A percentile compares a stretch with the other conserved stretches of the same genome.
These are phyloP conservation scores for Etheostoma cragini DNA, from an alignment of 2,113 vertebrate species.

Conservation along the genomic window DNA sequence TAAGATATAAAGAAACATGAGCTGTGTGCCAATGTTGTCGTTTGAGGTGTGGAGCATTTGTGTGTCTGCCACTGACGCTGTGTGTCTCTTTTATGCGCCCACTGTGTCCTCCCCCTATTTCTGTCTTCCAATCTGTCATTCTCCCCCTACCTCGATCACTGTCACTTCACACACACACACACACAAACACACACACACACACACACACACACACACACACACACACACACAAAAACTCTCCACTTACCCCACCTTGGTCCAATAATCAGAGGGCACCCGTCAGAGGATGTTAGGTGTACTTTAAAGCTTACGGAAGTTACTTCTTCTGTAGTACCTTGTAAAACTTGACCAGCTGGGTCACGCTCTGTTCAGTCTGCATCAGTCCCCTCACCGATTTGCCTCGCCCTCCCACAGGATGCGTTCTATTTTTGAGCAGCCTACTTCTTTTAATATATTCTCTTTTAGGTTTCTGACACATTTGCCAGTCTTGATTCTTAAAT, in stretches of 20 bases:
- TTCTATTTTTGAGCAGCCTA: conserved; percentile 87
- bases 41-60: conserved; percentile 20
- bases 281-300: conserved; percentile 35
- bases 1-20: not conserved
- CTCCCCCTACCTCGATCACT: conserved; percentile 25
- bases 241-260: not conserved
- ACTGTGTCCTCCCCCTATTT: conserved; percentile 16
- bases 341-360: conserved; percentile 66
- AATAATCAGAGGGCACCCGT: conserved; percentile 1
- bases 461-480: conserved; percentile 74
- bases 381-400: conserved; percentile 67
- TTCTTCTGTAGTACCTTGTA: conserved; percentile 27
- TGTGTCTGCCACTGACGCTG: not conserved
- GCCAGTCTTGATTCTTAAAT: conserved; percentile 50
- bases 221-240: not conserved
- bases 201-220: not conserved
- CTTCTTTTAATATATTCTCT: conserved; percentile 82
- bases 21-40: not conserved
- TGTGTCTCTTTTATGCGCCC: conserved; percentile 1
- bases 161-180: conserved; percentile 1
- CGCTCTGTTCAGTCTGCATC: conserved; percentile 51
- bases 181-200: not conserved
- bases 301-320: conserved; percentile 11
- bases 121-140: conserved; percentile 10
- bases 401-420: conserved; percentile 72